Evolutionary conservation across 2,113 vertebrate genomes (phyloP), one percentile per base, ranked within the genome.

Genomic region (Accipiter virgatus): DNA sequence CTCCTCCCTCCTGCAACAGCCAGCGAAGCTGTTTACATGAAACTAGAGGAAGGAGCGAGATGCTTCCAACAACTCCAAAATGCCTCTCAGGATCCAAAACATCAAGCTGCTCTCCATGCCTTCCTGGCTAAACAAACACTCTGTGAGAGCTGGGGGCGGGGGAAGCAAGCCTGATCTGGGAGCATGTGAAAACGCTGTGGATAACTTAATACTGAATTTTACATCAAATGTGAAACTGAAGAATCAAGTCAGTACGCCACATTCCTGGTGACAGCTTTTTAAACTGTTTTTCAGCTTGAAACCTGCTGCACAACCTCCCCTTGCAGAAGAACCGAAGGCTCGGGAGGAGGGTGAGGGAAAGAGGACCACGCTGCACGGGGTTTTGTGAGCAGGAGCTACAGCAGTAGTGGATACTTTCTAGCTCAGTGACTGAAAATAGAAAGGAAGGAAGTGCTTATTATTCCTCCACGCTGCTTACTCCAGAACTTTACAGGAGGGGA

Each of bases 381-480:
- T 4, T 56, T 6, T 43, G 48, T 1, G 32, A 90, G 75, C 79
- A 48, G 1, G 2, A 86, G 66, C 70, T n/a, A 68, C 81, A 72
- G 91, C 81, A 50, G 22, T 4, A 31, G 78, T 26, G 52, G 74
- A 12, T 26, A 78, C 87, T 87, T 91, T 89, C 91, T 85, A 77
- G 31, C 53, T 77, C 93, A 87, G 66, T 26, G 93, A 91, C 95
- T 94, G 84, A 91, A 96, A 97, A 96, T 62, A 97, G 91, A 65
- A 85, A 93, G 93, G 94, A 91, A 96, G 93, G 93, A 91, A 95
- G 93, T 90, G 85, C 91, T 95, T 90, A 73, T 91, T 97, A 95
- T 95, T 94, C 65, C 81, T 94, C 80, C 45, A 84, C 3, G 4
- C 61, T 79, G 90, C 88, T 95, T 67, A 94, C 86, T 91, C 90